Evolutionary conservation across 2,797 vertebrate genomes (phyloP).

Genomic region (Lacerta viridis): DNA sequence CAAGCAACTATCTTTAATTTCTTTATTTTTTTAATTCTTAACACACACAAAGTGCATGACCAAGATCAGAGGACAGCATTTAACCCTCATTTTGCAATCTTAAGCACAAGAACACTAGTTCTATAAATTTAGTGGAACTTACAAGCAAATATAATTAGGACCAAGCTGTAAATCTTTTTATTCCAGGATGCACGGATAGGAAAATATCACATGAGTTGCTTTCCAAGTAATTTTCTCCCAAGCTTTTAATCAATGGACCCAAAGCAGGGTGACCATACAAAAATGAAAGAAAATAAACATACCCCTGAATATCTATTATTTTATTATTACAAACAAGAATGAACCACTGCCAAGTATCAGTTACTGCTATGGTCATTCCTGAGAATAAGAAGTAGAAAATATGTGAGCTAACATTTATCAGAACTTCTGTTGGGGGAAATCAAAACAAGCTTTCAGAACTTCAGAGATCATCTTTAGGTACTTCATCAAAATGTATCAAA

Average conservation of each 20-base stretch:
- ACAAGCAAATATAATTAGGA: neutral
- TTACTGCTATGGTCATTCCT: neutral
- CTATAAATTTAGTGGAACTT: neutral
- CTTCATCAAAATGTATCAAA: neutral
- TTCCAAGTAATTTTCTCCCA: neutral
- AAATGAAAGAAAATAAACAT: neutral
- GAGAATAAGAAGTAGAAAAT: neutral
- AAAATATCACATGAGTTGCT: neutral
- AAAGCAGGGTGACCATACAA: neutral
- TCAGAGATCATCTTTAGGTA: neutral
- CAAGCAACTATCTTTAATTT: neutral
- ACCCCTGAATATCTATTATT: neutral
- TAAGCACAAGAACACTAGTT: neutral
- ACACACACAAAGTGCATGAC: neutral
- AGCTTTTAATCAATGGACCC: neutral
- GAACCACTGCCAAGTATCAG: neutral
- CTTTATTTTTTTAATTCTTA: neutral
- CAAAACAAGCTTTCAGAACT: neutral
- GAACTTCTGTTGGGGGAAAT: neutral
- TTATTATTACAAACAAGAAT: neutral
- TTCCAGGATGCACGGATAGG: too few species aligned
- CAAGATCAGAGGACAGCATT: neutral
- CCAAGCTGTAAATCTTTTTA: neutral
- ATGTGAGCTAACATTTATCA: neutral
- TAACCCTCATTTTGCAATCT: too few species aligned